Evolutionary conservation across 2,113 vertebrate species (phyloP), one percentile per base, ranked within the genome.

Genomic region (Halcyon senegalensis): DNA sequence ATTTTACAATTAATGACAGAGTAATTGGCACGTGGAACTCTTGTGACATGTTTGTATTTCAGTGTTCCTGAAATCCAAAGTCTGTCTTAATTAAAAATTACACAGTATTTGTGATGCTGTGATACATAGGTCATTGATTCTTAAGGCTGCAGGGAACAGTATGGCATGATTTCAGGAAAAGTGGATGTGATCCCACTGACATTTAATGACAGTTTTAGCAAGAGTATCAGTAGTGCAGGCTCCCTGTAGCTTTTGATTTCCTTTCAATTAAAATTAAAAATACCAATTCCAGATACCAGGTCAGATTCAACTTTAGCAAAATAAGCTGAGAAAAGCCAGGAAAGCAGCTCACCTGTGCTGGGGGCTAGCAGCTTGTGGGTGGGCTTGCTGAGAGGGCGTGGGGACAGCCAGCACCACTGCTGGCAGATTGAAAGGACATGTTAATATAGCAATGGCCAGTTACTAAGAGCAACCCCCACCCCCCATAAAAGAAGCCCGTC

Each of bases 231-330:
- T 90, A 84, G 84, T 46, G 66, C 27, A 64, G 37, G 16, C 35
- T 84, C 27, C 62, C n/a, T 73, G 9, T 39, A 35, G 37, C 19
- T 94, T 74, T 87, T 14, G 2, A 62, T 62, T 97, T 89, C 17
- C 91, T 85, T 91, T 83, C 27, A 89, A 84, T 91, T 41, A 80
- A 39, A 20, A 90, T 80, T 33, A 88, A 90, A 80, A 89, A 88
- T 70, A 63, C 51, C 84, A 87, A 27, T 92, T 90, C 10, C 33
- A 86, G 44, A 66, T 60, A 87, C 14, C 30, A 90, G 19, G 23
- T 74, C 68, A 72, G 66, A 63, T 94, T 41, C 20, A 53, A 50
- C 66, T 93, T 74, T 67, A 60, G 31, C 80, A 70, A 87, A 67
- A 16, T 46, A 46, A 46, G 19, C 19, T 46, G 19, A 19, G 46